Percentiles rank a stretch among this genome's conserved stretches.
Evolutionary conservation across 2,113 vertebrate species (phyloP).

Genomic region (Macrotus californicus): DNA sequence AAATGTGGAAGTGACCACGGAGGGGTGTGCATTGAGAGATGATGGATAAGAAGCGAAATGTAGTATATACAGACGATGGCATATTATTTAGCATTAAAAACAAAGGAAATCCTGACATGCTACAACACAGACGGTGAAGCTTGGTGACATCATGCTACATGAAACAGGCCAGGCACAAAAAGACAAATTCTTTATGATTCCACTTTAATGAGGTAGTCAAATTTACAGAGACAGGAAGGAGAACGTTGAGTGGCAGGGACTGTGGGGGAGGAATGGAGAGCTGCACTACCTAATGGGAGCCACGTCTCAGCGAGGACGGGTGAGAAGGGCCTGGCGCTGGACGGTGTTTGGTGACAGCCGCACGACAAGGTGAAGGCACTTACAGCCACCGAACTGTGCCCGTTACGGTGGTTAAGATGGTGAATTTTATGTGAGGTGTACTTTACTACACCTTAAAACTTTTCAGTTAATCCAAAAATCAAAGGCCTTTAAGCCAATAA

Average conservation of each 20-base stretch:
- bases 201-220: neutral
- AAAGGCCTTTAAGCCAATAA: neutral
- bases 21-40: neutral
- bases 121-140: neutral
- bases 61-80: neutral
- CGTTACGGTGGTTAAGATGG: neutral
- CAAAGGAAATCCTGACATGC: neutral
- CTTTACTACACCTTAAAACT: neutral
- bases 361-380: too few species aligned
- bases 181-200: neutral
- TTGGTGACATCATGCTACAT: neutral
- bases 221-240: neutral
- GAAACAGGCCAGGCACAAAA: neutral
- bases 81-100: neutral
- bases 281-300: too few species aligned
- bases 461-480: neutral
- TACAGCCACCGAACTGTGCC: neutral
- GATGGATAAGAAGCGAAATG: neutral
- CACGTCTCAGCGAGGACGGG: neutral
- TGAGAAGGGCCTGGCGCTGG: neutral
- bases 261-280: neutral
- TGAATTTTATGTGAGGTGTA: neutral
- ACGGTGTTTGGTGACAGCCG: neutral
- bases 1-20: neutral
- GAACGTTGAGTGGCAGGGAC: neutral